A percentile compares a stretch with the other conserved stretches of the same genome.
Conservation (phyloP, 2,797 vertebrate species). For the Hydrophis major region DNA sequence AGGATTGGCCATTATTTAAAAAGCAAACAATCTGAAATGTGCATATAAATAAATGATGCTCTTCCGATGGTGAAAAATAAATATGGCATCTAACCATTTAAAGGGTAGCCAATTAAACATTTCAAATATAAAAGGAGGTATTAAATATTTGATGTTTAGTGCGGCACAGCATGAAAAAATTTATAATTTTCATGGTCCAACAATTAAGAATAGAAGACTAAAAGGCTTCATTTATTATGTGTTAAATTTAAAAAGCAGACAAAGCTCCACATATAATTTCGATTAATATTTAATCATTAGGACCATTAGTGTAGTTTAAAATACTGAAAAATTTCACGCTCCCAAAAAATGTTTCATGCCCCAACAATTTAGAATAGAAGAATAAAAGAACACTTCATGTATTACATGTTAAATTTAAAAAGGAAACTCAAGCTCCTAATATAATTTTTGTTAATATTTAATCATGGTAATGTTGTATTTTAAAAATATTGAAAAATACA, state of each 20-base stretch:
- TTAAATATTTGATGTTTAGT: slow-evolving; percentile 16
- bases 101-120: neutral
- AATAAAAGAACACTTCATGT: neutral
- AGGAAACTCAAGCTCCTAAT: slow-evolving; percentile 26
- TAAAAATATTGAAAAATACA: neutral
- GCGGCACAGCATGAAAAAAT: neutral
- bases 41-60: neutral
- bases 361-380: slow-evolving; percentile 25
- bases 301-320: neutral
- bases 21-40: neutral
- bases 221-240: neutral
- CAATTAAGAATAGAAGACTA: slow-evolving; percentile 22
- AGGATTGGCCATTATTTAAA: slow-evolving; percentile 16
- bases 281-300: slow-evolving; percentile 13
- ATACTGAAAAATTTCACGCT: neutral
- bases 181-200: neutral
- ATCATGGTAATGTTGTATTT: neutral
- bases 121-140: slow-evolving; percentile 9
- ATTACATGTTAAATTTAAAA: slow-evolving; percentile 28
- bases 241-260: slow-evolving; percentile 37
- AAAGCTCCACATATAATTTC: slow-evolving; percentile 19
- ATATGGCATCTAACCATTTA: neutral
- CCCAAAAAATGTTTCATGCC: neutral
- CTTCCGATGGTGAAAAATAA: slow-evolving; percentile 16
- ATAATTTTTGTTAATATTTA: slow-evolving; percentile 16